Conservation (phyloP, 2,797 vertebrate genomes). For the Moxostoma hubbsi region DNA sequence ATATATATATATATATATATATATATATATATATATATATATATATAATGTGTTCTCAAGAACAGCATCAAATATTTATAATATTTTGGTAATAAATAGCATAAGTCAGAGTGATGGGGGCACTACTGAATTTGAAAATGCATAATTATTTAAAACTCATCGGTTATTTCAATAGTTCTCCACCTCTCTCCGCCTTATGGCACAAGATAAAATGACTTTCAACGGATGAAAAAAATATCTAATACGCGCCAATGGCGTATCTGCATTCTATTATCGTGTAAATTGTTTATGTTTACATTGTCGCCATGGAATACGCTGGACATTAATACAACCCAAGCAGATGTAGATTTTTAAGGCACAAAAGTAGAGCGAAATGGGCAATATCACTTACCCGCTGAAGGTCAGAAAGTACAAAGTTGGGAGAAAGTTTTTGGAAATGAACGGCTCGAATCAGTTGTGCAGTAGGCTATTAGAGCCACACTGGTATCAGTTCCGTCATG, state of each 20-base stretch:
- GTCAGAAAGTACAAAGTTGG: conserved; percentile 75
- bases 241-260: background rate
- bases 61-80: background rate
- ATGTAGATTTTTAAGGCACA: conserved; percentile 36
- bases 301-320: background rate
- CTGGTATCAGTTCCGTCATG: conserved; percentile 39
- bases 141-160: background rate
- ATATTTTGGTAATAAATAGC: background rate
- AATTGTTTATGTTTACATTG: background rate
- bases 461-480: conserved; percentile 8
- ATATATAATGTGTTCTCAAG: background rate
- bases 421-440: conserved; percentile 65
- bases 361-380: conserved; percentile 53
- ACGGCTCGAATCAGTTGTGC: conserved; percentile 50
- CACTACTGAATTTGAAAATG: background rate
- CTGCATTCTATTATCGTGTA: background rate
- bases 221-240: background rate
- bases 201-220: background rate
- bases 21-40: background rate
- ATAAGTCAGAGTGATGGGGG: background rate
- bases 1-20: too few relatives aligned
- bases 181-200: background rate
- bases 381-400: conserved; percentile 82
- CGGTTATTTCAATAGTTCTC: background rate
- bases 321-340: conserved; percentile 8